Evolutionary conservation across 2,888 invertebrate species (phyloP).

Genomic region (Tenthredo amoena): DNA sequence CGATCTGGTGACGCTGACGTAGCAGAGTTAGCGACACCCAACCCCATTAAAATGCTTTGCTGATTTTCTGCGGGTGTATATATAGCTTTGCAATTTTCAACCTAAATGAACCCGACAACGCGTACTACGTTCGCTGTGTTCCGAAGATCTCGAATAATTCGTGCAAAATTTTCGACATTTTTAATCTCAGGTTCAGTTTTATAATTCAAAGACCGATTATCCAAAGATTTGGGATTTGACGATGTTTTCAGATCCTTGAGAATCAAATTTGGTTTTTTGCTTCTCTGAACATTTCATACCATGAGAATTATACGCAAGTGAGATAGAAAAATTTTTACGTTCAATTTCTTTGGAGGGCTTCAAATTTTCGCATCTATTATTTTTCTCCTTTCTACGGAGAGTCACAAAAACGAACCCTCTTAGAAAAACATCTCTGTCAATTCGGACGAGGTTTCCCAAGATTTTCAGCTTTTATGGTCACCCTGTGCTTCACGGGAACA

Average conservation of each 20-base stretch:
- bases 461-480: neutral
- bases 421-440: neutral
- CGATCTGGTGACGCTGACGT: constrained; percentile 32
- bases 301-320: neutral
- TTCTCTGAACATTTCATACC: too few species aligned
- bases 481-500: neutral
- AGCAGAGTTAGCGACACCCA: constrained; percentile 27
- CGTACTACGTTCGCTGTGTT: neutral
- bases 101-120: neutral
- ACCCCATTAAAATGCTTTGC: neutral
- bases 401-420: neutral
- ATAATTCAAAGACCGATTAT: too few species aligned
- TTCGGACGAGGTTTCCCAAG: neutral
- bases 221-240: too few species aligned
- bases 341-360: neutral
- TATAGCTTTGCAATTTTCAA: neutral
- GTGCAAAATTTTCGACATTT: neutral
- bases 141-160: neutral
- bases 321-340: neutral
- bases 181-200: neutral
- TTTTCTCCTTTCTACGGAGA: neutral
- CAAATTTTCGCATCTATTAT: neutral
- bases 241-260: neutral
- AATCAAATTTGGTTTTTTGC: neutral
- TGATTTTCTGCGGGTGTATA: neutral